Evolutionary conservation across 1,140 invertebrate genomes (phyloP), one percentile per base, ranked within the genome.

Genomic region (Pararge aegeria): DNA sequence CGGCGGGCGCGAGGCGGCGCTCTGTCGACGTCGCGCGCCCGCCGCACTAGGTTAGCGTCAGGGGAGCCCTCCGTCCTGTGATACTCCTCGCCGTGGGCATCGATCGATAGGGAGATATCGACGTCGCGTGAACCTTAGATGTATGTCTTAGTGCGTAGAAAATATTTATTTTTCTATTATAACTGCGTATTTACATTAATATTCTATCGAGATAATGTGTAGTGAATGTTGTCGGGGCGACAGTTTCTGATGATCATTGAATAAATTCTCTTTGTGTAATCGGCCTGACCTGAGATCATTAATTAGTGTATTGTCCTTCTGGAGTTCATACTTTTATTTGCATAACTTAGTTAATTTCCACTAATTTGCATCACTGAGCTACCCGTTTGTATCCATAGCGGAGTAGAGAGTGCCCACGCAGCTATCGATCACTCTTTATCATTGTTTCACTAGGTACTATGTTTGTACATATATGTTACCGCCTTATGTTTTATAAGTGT

Each of bases 111-210:
- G 69, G 73, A 75, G 76, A 78, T 71, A 80, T 79, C 74, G 75
- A 83, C 46, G 84, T 83, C 80, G 80, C 80, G 80, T 80, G 78
- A 82, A 85, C 74, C 74, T 83, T 89, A 89, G 84, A 79, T 84
- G 77, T 85, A 83, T 78, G 75, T 81, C 74, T 87, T 87, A 87
- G 83, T 85, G 76, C 76, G 84, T 89, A 89, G 84, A 89, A 84
- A 89, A 86, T 87, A 87, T 89, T 89, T 89, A 89, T 89, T 89
- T 89, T 89, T 89, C 81, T 89, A 87, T 85, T 73, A 78, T 78
- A 78, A 75, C 75, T 78, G 71, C 75, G 73, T 87, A 85, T 80
- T 84, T 89, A 83, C 75, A 78, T 78, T 70, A 64, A 87, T 86
- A 85, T 85, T 87, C 78, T 89, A 87, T 89, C 83, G 86, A 89